Base-by-base conservation (phyloP, 2,797 vertebrate species). In the Mormyrops boulengeri region DNA sequence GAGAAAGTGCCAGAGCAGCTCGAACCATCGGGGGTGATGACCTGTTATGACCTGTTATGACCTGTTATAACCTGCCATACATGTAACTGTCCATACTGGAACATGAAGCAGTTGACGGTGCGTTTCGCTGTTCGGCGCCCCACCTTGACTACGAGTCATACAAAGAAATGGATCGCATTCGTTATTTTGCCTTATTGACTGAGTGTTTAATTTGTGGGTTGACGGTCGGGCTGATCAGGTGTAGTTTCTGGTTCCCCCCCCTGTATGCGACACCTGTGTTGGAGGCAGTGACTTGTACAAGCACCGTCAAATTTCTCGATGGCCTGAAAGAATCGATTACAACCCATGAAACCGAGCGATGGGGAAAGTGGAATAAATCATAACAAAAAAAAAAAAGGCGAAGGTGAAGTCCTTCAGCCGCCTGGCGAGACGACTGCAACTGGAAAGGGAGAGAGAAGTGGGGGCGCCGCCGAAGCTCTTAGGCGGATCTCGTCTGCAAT, bases 251-350 rank as follows among this genome's bases (percentile, higher is more conserved):
- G 30, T 19, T 41, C 85, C 52, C 87, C 57, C 49, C 88, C 52
- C 14, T 12, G n/a, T 38, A 73, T 89, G 89, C 88, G 91, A 93
- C 94, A 94, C 94, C 95, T 94, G 93, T 94, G 94, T 91, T 93
- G 92, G 94, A 94, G 95, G 95, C 94, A 95, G 95, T 95, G 95
- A 94, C 95, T 95, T 92, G 93, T 93, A 90, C 94, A 92, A 92
- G 94, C 93, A 50, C 91, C 93, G 93, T 95, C 94, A 95, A 95
- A 96, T 95, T 95, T 95, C 93, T 93, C 94, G 93, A 92, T 91
- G 92, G 94, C 82, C 82, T 85, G n/a, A 85, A 44, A 85, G 6
- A 84, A 84, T 84, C n/a, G 17, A 84, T 84, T 19, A 6, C 2
- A 84, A n/a, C 80, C 38, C n/a, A 49, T 84, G n/a, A 19, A 44